Base-by-base conservation (phyloP, 1,140 invertebrate genomes). In the Drosophila chauvacae region DNA sequence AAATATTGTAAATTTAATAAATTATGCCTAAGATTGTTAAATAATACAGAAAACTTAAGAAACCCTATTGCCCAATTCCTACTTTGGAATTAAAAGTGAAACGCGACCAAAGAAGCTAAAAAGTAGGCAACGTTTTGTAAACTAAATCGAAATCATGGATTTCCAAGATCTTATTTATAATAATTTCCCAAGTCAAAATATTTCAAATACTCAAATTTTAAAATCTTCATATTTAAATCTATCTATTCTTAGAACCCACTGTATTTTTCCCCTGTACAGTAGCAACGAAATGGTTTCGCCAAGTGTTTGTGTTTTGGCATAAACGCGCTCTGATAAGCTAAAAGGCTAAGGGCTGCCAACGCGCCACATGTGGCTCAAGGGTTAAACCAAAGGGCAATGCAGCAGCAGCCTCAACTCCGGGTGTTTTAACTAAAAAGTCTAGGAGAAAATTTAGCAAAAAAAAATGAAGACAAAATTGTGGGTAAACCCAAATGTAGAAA, bases 311-410 rank as follows among this genome's bases (percentile, higher is more conserved):
- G 70, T 47, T 77, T 80, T 78, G 77, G 77, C 73, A 80, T 74
- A 88, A 84, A 51, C 55, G 55, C 77, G 85, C 77, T 80, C 86
- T 76, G 84, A 88, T 88, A 88, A 88, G 85, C 84, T 63, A 78
- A 85, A 81, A 78, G 69, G 73, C 69, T 74, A 73, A 74, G 80
- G 64, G 83, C 60, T 62, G 60, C 64, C 68, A 76, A 56, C 62
- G 75, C 57, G 30, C 48, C 56, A 47, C 35, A 72, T 72, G 60
- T 48, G 45, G 58, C 61, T 69, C 66, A 56, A 78, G 66, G 61
- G 75, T 84, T 82, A 74, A 64, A 63, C 55, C 72, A 56, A 48
- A 59, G 71, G 56, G 37, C 70, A 47, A 47, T 44, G 55, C 59
- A 23, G 41, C 35, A 41, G 69, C 39, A 41, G 69, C 33, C 35